These are phyloP conservation scores for Solenodon paradoxus DNA, from an alignment of 2,113 vertebrate species.

Conservation along the genomic window DNA sequence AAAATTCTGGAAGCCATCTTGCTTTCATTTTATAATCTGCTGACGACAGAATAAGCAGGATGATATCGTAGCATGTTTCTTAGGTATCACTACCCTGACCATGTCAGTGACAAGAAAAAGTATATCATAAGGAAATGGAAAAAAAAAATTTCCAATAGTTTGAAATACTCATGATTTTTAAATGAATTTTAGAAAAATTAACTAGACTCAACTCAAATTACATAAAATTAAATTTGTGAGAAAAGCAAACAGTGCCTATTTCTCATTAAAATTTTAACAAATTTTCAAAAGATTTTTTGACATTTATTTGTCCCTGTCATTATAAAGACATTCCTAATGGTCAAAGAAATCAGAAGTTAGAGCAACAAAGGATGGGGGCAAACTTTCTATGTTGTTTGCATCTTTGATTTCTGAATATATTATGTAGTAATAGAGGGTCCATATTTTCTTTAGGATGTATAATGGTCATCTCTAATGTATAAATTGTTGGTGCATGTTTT, in stretches of 20 bases:
- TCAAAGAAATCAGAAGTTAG: not conserved
- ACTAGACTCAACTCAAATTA: not conserved
- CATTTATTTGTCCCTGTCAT: not conserved
- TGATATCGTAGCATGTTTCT: not conserved
- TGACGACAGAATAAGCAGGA: conserved; percentile 69
- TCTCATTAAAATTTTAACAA: not conserved
- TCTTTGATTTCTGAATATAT: not conserved
- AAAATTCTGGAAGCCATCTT: conserved; percentile 60
- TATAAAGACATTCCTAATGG: not conserved
- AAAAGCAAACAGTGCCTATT: not conserved
- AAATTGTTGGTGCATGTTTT: no score
- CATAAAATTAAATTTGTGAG: not conserved
- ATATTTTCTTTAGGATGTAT: not conserved
- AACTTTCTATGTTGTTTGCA: not conserved
- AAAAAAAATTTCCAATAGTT: not conserved
- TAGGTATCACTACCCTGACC: conserved; percentile 4
- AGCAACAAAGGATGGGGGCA: not conserved
- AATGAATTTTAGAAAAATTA: not conserved
- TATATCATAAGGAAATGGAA: not conserved
- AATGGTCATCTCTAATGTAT: not conserved
- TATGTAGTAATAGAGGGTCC: not conserved
- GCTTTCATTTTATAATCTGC: conserved; percentile 64
- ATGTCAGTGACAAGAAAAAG: not conserved
- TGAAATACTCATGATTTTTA: conserved; percentile 1
- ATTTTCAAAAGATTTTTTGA: not conserved